Base-by-base conservation (phyloP, 2,113 vertebrate species). In the Eclectus roratus region DNA sequence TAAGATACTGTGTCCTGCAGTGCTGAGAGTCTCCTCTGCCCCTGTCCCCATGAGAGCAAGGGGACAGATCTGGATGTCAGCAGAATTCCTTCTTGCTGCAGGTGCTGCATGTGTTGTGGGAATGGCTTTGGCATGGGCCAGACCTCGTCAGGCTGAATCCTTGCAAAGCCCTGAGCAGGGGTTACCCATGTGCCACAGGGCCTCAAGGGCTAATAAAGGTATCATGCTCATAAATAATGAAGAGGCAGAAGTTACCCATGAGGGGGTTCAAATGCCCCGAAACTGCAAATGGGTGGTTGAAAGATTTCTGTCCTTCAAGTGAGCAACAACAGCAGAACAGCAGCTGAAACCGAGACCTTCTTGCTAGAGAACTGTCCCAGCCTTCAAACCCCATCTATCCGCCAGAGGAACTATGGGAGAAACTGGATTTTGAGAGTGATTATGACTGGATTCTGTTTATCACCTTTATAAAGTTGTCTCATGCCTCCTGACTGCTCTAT, bases 1-100 rank as follows among this genome's bases (percentile, higher is more conserved):
- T 85, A 1, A 80, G 47, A 23, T 4, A 3, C 5, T 2, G 0
- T 3, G 7, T 60, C 39, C 52, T 0, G 0, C 3, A 4, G 23
- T 5, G 33, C 39, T 61, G 66, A 11, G 66, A 11, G 27, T 56
- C 20, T 76, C 65, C 39, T 35, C 44, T 53, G 41, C 20, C 24
- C 56, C 43, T 23, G 24, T 82, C 31, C 44, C 64, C 35, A 1
- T 0, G 19, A 0, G 5, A 66, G 61, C 56, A 49, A 39, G 11
- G 65, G 76, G 43, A 53, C 16, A 27, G 61, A 39, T 37, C 18
- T 2, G 8, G 52, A 11, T 5, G 4, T 8, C 64, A n/a, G 49
- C 5, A 11, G 49, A 61, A 25, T 78, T 69, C 10, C 28, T 35
- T n/a, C 61, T 70, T 81, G 87, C 88, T 63, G 58, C 11, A 9